phyloP scores from a whole-genome alignment of 2,888 invertebrate species.

The Brenthis ino region DNA sequence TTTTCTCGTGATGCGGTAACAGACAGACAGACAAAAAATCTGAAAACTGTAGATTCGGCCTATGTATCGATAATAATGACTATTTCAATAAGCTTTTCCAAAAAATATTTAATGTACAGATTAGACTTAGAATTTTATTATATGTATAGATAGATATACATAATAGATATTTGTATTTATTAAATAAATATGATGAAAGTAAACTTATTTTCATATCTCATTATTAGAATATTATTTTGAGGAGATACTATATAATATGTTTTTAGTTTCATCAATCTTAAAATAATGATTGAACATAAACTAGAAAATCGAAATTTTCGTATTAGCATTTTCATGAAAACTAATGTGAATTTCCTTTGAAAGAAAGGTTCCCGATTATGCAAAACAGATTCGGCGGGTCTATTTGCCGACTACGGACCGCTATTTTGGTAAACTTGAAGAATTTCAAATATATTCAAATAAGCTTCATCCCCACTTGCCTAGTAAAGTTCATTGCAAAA shows the following conservation, averaged over 20 bases:
- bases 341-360: constrained; percentile 2
- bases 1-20: no score
- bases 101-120: no score
- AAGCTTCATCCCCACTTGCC: constrained; percentile 12
- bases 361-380: constrained; percentile 16
- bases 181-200: no score
- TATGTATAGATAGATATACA: no score
- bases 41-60: no score
- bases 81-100: no score
- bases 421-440: constrained; percentile 22
- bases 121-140: no score
- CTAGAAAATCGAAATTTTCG: background rate
- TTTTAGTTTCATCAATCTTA: background rate
- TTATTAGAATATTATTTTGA: background rate
- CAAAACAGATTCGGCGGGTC: constrained; percentile 8
- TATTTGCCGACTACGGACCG: constrained; percentile 16
- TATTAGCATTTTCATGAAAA: constrained; percentile 14
- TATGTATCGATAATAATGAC: no score
- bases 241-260: no score
- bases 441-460: constrained; percentile 29
- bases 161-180: no score
- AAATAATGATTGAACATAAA: no score
- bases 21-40: no score
- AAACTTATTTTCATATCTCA: background rate
- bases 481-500: constrained; percentile 4